Evolutionary conservation across 2,113 vertebrate genomes (phyloP).

Genomic region (Setophaga coronata): DNA sequence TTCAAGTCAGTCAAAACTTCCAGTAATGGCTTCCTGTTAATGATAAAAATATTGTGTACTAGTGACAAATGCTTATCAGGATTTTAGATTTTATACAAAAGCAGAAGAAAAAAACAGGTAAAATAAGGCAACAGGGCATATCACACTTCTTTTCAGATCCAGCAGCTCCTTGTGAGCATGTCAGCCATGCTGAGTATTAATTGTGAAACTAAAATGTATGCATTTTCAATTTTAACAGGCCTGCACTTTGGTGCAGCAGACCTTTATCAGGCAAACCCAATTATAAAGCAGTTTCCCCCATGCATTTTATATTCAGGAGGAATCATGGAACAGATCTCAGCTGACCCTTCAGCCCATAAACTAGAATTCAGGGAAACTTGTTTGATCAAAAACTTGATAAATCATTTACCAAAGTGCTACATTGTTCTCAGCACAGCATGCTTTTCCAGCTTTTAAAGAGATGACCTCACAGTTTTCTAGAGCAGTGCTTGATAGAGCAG

Average conservation of each 20-base stretch:
- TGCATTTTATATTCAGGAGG: neutral
- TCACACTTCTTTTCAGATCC: neutral
- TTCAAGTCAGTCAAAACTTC: neutral
- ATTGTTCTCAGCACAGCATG: neutral
- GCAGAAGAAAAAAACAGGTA: rapidly evolving
- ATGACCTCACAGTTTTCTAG: neutral
- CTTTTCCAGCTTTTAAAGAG: neutral
- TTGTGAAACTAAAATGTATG: neutral
- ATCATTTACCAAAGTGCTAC: neutral
- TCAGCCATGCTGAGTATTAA: neutral
- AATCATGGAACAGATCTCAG: neutral
- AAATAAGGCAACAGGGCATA: neutral
- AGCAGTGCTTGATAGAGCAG: neutral
- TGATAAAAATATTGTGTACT: neutral
- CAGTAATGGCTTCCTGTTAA: neutral
- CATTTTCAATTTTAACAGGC: neutral
- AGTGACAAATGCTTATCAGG: neutral
- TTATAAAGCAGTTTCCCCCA: neutral
- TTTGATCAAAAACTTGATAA: neutral
- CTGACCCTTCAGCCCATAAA: neutral
- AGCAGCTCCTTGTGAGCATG: neutral
- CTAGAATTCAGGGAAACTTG: neutral
- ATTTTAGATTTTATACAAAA: neutral
- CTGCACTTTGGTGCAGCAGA: neutral
- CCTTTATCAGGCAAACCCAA: neutral